These are phyloP conservation scores for Sminthurides bifidus DNA, from an alignment of 1,140 invertebrate genomes.

Conservation along the genomic window DNA sequence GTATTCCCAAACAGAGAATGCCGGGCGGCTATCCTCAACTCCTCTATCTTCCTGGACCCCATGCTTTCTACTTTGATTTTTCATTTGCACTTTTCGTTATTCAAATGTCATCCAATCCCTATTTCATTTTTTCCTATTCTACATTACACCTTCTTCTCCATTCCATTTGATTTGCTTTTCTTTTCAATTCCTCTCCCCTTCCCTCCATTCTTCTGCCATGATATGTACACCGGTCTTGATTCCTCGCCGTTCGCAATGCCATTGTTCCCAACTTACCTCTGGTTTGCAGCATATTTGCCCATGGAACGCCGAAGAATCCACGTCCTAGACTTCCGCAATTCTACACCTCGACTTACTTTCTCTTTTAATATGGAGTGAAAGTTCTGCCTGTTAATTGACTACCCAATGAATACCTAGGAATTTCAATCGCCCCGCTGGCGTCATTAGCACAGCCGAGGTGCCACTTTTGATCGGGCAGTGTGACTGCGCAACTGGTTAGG, in stretches of 20 bases:
- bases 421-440: too few relatives aligned
- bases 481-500: too few relatives aligned
- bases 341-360: too few relatives aligned
- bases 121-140: neutral
- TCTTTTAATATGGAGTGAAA: too few relatives aligned
- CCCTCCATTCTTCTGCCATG: neutral
- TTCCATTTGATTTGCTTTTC: slow-evolving; percentile 10
- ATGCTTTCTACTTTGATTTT: slow-evolving; percentile 22
- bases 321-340: neutral
- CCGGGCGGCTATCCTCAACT: too few relatives aligned
- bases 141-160: slow-evolving; percentile 11
- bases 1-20: neutral
- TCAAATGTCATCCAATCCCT: slow-evolving; percentile 18
- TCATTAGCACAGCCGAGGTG: too few relatives aligned
- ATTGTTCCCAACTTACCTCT: slow-evolving; percentile 4
- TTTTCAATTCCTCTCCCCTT: neutral
- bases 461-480: too few relatives aligned
- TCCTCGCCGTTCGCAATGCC: neutral
- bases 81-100: slow-evolving; percentile 17
- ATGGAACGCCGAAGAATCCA: neutral
- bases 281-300: too few relatives aligned
- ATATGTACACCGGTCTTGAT: slow-evolving; percentile 1
- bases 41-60: slow-evolving; percentile 1
- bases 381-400: too few relatives aligned
- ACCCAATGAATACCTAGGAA: too few relatives aligned